These are phyloP conservation scores for Toxotes chatareus DNA, from an alignment of 2,113 vertebrate genomes.

Conservation along the genomic window DNA sequence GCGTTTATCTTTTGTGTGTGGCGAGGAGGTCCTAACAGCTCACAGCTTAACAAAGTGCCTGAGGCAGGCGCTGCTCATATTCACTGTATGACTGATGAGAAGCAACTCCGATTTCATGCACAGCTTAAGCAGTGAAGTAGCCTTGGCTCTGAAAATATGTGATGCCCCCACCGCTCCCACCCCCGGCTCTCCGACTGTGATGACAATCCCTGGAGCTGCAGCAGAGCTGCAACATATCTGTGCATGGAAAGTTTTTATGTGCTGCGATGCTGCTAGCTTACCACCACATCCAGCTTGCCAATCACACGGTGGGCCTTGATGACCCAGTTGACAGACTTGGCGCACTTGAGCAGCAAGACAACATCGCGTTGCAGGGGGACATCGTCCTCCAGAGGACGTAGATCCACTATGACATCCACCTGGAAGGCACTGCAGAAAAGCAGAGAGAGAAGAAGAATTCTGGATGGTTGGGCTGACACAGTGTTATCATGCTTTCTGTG, in stretches of 20 bases:
- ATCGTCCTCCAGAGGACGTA: constrained; percentile 87
- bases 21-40: constrained; percentile 9
- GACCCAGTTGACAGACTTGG: constrained; percentile 96
- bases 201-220: constrained; percentile 54
- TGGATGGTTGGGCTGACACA: constrained; percentile 42
- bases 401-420: constrained; percentile 96
- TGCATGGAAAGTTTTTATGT: not conserved
- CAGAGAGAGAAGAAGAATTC: constrained; percentile 52
- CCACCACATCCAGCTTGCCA: constrained; percentile 91
- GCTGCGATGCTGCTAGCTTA: constrained; percentile 78
- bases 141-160: constrained; percentile 42
- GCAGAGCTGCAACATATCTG: constrained; percentile 19
- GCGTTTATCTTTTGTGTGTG: constrained; percentile 46
- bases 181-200: constrained; percentile 35
- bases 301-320: constrained; percentile 89
- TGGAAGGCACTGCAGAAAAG: constrained; percentile 89
- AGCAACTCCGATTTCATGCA: constrained; percentile 29
- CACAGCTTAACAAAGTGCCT: constrained; percentile 25
- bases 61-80: constrained; percentile 35
- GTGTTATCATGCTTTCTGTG: constrained; percentile 86
- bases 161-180: not conserved
- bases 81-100: constrained; percentile 53
- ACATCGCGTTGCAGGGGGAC: constrained; percentile 85
- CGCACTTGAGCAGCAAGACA: constrained; percentile 92
- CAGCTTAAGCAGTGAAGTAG: constrained; percentile 41